phyloP scores from a whole-genome alignment of 2,113 vertebrate species.

The Oreochromis tanganicae region DNA sequence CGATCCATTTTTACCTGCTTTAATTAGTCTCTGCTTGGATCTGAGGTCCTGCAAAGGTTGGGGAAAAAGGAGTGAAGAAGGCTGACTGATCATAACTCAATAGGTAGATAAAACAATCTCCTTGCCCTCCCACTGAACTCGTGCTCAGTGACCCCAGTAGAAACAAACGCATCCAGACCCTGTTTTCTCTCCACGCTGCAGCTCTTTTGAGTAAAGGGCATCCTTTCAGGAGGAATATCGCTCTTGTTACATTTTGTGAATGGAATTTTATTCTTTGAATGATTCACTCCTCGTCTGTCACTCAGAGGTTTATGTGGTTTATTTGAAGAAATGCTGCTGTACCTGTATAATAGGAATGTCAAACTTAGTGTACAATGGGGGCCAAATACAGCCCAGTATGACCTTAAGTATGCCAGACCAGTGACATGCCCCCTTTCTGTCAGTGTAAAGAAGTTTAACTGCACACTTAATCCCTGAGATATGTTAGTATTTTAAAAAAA shows the following conservation, averaged over 20 bases:
- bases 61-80: background rate
- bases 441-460: background rate
- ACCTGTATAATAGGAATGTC: background rate
- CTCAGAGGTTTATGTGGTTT: background rate
- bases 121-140: constrained; percentile 23
- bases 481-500: background rate
- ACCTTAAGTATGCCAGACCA: background rate
- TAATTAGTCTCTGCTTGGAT: background rate
- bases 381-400: background rate
- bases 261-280: background rate
- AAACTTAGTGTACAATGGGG: background rate
- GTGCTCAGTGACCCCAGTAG: constrained; percentile 1
- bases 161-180: background rate
- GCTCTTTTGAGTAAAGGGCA: constrained; percentile 27
- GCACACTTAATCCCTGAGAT: background rate
- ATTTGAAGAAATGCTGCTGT: constrained; percentile 1
- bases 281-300: background rate
- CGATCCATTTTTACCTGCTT: background rate
- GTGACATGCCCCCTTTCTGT: background rate
- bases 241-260: constrained; percentile 15
- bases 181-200: background rate
- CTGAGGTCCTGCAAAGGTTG: background rate
- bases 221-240: background rate
- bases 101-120: constrained; percentile 8
- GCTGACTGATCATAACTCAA: background rate